Percentiles rank a stretch among this genome's conserved stretches.
Evolutionary conservation across 2,113 vertebrate genomes (phyloP).

Genomic region (Microcebus tavaratra): DNA sequence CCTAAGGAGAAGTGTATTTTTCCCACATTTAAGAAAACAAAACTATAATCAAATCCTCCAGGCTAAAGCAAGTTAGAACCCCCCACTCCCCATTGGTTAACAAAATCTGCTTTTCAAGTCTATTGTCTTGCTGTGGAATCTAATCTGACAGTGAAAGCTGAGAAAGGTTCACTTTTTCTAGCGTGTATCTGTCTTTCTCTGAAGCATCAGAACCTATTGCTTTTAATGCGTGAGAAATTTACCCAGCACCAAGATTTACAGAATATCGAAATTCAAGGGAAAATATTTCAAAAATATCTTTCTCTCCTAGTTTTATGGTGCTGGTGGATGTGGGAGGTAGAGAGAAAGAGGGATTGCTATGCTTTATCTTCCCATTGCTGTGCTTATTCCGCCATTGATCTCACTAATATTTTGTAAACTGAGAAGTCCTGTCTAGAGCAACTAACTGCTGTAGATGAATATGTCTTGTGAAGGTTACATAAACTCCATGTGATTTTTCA

Average conservation of each 20-base stretch:
- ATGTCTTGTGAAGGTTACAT: background rate
- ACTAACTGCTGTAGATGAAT: background rate
- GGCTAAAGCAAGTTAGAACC: background rate
- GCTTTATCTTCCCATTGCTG: background rate
- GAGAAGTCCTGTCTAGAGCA: background rate
- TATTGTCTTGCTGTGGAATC: background rate
- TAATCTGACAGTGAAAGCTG: background rate
- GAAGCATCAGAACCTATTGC: background rate
- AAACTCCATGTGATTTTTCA: background rate
- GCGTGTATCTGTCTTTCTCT: background rate
- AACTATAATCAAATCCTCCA: background rate
- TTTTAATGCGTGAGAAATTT: conserved; percentile 18
- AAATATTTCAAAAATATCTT: background rate
- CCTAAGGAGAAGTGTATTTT: background rate
- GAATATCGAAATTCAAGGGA: background rate
- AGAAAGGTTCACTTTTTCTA: background rate
- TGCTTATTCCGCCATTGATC: background rate
- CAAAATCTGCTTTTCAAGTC: background rate
- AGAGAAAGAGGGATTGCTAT: background rate
- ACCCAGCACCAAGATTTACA: background rate
- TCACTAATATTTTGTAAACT: background rate
- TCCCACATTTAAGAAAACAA: background rate
- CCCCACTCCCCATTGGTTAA: background rate
- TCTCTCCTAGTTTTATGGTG: background rate
- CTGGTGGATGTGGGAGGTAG: background rate